Evolutionary conservation across 2,888 invertebrate species (phyloP), one percentile per base, ranked within the genome.

Genomic region (Dinocampus coccinellae): DNA sequence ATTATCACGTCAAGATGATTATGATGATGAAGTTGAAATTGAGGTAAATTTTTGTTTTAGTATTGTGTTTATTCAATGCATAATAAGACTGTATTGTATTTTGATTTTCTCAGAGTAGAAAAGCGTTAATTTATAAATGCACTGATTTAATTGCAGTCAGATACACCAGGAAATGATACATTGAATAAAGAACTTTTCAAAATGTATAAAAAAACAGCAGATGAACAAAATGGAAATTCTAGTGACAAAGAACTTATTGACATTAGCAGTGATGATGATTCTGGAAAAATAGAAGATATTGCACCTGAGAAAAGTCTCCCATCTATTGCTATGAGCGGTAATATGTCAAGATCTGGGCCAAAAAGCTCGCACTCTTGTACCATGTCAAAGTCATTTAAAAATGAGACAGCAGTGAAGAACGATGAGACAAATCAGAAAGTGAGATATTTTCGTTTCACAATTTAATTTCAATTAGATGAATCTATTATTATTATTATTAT

Each of bases 171-270:
- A 22, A 82, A 80, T 81, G 81, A 83, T 55, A 66, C 81, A n/a
- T 67, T 90, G 77, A 88, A 87, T 68, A 87, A 86, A 63, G 88
- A 89, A 70, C 76, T 89, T 26, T 76, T 90, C 16, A 89, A 89
- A 71, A 84, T 91, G 79, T 92, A 91, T 78, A 89, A 88, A 62
- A 89, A 86, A 42, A 39, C 53, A 0, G 78, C 80, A 2, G 75
- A 78, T 53, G 81, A 79, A 69, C 80, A 83, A 69, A 85, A 85
- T 78, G 85, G 84, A 16, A 88, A 88, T 72, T 86, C 89, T 1
- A 92, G 92, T 13, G 92, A 92, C 80, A 91, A 92, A 79, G 94
- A 95, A 84, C 87, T 94, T 66, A 92, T 95, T 80, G 94, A 94
- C 82, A 95, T 95, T 76, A 94, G 94, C 82, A 94, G 93, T 83